phyloP scores from a whole-genome alignment of 2,888 invertebrate genomes.

The Neoitamus cyanurus region DNA sequence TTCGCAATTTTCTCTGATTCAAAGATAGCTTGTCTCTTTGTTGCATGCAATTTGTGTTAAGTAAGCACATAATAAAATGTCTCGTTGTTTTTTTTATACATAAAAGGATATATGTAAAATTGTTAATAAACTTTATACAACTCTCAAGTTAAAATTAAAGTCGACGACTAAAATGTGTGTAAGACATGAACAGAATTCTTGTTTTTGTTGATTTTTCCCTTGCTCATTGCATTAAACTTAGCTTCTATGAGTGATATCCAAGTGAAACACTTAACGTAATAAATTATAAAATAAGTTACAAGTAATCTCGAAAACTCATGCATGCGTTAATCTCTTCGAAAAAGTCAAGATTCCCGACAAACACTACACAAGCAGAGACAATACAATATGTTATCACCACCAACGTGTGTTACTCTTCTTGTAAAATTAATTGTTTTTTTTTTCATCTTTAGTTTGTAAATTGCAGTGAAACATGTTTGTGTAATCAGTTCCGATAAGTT shows the following conservation, averaged over 20 bases:
- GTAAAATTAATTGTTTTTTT: not conserved
- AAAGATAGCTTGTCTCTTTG: not conserved
- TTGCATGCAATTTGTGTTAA: not conserved
- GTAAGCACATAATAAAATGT: constrained; percentile 32
- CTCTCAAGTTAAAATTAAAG: not conserved
- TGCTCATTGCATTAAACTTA: not conserved
- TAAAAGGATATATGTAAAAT: not conserved
- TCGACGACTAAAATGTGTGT: not conserved
- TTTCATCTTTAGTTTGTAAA: not conserved
- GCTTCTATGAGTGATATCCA: not conserved
- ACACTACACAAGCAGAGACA: not conserved
- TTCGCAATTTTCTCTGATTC: not conserved
- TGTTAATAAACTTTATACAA: not conserved
- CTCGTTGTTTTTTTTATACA: constrained; percentile 30
- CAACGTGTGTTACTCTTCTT: not conserved
- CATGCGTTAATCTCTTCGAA: not conserved
- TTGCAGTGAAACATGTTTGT: not conserved
- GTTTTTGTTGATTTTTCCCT: not conserved
- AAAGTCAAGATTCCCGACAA: not conserved
- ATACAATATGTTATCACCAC: not conserved
- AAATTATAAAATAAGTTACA: constrained; percentile 16
- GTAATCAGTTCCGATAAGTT: not conserved
- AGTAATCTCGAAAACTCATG: not conserved
- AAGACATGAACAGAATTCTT: not conserved
- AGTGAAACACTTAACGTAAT: not conserved